Percentiles rank a stretch among this genome's conserved stretches.
Conservation (phyloP, 1,140 invertebrate species). For the Diplogasteroides magnus region DNA sequence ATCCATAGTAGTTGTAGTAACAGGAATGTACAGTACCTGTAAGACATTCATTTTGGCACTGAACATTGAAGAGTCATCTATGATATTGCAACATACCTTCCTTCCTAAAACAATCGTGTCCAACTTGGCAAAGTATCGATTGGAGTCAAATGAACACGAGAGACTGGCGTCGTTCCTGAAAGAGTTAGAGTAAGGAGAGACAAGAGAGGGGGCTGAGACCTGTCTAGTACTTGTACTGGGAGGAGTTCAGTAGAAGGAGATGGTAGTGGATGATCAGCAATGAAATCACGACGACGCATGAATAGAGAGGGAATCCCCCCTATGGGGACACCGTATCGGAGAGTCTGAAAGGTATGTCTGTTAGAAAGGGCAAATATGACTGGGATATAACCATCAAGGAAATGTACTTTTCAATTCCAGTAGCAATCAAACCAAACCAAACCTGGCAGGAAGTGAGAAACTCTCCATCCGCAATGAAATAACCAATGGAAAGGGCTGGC, state of each 20-base stretch:
- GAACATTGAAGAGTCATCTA: too few species aligned
- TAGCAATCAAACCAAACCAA: too few species aligned
- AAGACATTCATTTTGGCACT: too few species aligned
- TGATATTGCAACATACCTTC: too few species aligned
- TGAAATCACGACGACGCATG: conserved; percentile 3
- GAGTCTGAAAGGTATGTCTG: neutral
- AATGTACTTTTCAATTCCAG: too few species aligned
- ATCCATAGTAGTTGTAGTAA: conserved; percentile 72
- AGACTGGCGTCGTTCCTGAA: conserved; percentile 23
- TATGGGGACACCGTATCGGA: neutral
- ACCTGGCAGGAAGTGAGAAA: conserved; percentile 4
- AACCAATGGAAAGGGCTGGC: conserved; percentile 28
- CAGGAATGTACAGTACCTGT: conserved; percentile 77
- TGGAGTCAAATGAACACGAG: conserved; percentile 29
- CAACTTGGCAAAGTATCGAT: conserved; percentile 56
- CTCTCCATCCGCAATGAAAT: conserved; percentile 37
- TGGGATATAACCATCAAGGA: too few species aligned
- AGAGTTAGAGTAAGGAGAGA: too few species aligned
- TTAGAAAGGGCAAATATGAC: too few species aligned
- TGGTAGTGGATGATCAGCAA: conserved; percentile 19
- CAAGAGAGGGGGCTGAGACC: too few species aligned
- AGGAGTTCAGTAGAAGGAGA: conserved; percentile 15
- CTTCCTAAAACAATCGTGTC: conserved; percentile 71
- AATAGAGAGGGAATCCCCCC: neutral
- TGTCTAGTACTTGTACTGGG: conserved; percentile 13